Evolutionary conservation across 1,140 invertebrate species (phyloP).

Genomic region (Drosophila varians): DNA sequence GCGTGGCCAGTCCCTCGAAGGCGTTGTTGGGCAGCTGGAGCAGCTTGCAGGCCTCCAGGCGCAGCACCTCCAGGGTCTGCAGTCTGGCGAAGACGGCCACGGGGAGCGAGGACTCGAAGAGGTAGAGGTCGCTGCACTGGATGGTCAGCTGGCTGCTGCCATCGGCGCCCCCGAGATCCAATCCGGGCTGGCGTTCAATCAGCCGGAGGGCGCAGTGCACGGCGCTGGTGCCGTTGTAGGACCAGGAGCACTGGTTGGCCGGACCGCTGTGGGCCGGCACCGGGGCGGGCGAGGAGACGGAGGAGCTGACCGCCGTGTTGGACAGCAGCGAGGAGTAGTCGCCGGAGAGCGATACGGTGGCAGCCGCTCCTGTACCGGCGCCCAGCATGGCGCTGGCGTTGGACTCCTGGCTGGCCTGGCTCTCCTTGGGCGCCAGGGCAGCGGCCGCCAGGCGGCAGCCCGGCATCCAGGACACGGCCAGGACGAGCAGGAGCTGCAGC

Average conservation of each 20-base stretch:
- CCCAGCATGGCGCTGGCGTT: conserved; percentile 65
- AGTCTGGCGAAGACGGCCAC: conserved; percentile 89
- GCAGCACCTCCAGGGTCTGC: conserved; percentile 89
- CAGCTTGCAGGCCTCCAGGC: conserved; percentile 91
- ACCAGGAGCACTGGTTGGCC: conserved; percentile 85
- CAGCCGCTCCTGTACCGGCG: conserved; percentile 49
- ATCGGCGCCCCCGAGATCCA: conserved; percentile 88
- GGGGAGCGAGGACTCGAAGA: conserved; percentile 91
- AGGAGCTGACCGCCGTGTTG: conserved; percentile 2
- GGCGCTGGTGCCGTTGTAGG: conserved; percentile 86
- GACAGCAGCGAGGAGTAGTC: conserved; percentile 58
- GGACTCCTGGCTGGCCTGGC: conserved; percentile 6
- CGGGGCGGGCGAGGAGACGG: conserved; percentile 6
- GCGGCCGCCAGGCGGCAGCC: conserved; percentile 7
- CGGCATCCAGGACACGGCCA: conserved; percentile 6
- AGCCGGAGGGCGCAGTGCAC: conserved; percentile 89
- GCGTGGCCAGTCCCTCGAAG: conserved; percentile 90
- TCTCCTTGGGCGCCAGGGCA: conserved; percentile 46
- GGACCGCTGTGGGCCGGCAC: conserved; percentile 41
- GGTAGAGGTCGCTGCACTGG: conserved; percentile 90
- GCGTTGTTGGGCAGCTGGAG: conserved; percentile 89
- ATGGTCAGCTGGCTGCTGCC: conserved; percentile 88
- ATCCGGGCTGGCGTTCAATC: conserved; percentile 87
- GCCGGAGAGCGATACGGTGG: conserved; percentile 57
- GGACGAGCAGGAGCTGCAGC: conserved; percentile 19